phyloP scores from a whole-genome alignment of 2,113 vertebrate genomes.

The Spermophilus dauricus region DNA sequence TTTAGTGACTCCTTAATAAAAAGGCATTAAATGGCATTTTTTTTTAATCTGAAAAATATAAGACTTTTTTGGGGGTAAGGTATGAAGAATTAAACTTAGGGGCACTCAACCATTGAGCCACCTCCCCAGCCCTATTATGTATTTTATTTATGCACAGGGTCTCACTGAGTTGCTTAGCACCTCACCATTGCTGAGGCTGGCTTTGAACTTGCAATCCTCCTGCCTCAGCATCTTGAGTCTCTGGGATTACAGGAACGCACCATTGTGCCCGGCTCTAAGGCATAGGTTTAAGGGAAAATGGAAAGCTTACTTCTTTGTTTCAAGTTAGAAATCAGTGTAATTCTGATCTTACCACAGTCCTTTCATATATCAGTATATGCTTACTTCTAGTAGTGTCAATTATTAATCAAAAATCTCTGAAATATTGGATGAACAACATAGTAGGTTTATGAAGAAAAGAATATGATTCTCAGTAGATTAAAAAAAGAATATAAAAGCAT shows the following conservation, averaged over 20 bases:
- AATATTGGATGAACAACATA: background rate
- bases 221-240: no score
- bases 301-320: background rate
- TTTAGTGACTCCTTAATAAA: background rate
- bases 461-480: background rate
- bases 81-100: no score
- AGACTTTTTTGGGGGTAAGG: no score
- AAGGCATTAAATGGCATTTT: background rate
- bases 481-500: background rate
- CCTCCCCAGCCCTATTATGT: no score
- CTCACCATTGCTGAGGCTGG: no score
- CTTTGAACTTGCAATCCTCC: no score
- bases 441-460: background rate
- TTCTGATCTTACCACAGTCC: background rate
- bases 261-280: no score
- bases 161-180: no score
- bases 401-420: background rate
- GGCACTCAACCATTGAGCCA: no score
- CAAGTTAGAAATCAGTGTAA: background rate
- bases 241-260: no score
- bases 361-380: background rate
- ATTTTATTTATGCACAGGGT: no score
- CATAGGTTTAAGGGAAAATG: background rate
- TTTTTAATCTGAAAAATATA: background rate
- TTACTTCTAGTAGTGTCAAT: background rate